Base-by-base conservation (phyloP, 2,113 vertebrate species). In the Stigmatopora argus region DNA sequence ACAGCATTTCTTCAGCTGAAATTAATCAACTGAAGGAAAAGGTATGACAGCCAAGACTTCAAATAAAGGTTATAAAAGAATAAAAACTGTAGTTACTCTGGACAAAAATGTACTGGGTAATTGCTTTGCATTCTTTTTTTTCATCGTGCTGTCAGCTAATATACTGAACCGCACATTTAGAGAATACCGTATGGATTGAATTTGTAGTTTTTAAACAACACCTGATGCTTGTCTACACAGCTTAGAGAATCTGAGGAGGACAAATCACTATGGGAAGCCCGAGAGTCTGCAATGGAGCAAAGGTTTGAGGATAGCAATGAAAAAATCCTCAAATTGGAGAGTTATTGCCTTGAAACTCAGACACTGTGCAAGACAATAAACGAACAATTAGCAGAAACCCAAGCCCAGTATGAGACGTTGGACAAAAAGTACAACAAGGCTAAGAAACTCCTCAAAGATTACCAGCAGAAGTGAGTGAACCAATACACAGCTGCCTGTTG, bases 361-460 rank as follows among this genome's bases (percentile, higher is more conserved):
- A 87, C 83, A 51, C 89, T 96, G 72, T 96, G 94, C 77, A 95
- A 95, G 88, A 91, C 86, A 18, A 89, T 93, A 64, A 95, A 94
- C 18, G 93, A 95, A 35, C 93, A 92, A 65, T 91, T 96, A 74
- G 85, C 89, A 34, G 94, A 96, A 79, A 92, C 90, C 38, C 95
- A 96, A 78, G 83, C 88, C 65, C 94, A 95, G 74, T 90, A 91
- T 58, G 94, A 96, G 77, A 87, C 87, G 1, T 83, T 95, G 84
- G 95, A 96, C 81, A 96, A 95, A 83, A 96, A 95, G 82, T 96
- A 96, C 83, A 93, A 69, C 87, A 95, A 95, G 76, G 94, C 95
- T 62, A 96, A 95, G 88, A 96, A 96, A 63, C 85, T 96, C 67
- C 88, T 96, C 62, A 95, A 95, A 83, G 94, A 96, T 67, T 94